These are phyloP conservation scores for Ciconia maguari DNA, from an alignment of 2,113 vertebrate genomes.

Conservation along the genomic window DNA sequence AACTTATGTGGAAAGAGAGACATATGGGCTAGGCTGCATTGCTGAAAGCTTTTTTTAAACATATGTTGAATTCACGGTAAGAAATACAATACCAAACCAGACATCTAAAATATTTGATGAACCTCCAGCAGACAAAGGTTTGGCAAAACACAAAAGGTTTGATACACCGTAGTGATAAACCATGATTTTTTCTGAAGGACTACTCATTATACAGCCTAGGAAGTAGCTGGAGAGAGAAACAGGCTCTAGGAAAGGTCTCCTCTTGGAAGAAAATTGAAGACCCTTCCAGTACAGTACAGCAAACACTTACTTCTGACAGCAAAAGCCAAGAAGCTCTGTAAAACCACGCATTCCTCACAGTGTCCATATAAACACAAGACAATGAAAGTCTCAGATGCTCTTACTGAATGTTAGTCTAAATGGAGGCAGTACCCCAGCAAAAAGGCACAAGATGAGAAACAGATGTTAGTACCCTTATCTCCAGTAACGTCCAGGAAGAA, in stretches of 20 bases:
- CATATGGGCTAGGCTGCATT: background rate
- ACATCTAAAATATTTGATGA: background rate
- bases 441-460: background rate
- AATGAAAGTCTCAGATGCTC: background rate
- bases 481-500: background rate
- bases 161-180: background rate
- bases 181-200: background rate
- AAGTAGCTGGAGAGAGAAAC: background rate
- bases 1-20: background rate
- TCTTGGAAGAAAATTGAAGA: background rate
- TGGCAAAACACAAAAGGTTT: background rate
- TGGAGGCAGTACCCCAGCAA: background rate
- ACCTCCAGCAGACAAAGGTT: background rate
- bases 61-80: background rate
- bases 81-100: background rate
- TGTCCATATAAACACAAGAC: background rate
- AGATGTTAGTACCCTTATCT: background rate
- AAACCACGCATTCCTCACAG: background rate
- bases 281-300: background rate
- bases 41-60: background rate
- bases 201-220: background rate
- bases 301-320: background rate
- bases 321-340: background rate
- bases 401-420: background rate
- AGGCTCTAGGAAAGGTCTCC: background rate